Conservation (phyloP, 1,140 invertebrate species). For the Tribolium madens region DNA sequence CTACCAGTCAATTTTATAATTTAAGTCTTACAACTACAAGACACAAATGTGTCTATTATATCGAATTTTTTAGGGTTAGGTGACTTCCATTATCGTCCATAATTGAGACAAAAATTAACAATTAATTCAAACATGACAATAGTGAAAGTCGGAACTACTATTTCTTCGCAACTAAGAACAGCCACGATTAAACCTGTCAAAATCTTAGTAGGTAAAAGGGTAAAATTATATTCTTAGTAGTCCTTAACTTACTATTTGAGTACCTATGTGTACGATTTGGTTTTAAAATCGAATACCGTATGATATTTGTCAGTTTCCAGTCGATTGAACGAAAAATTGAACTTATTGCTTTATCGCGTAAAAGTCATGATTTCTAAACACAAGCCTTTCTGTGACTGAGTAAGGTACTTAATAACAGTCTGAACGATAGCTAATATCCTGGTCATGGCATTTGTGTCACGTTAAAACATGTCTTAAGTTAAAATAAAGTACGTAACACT, state of each 20-base stretch:
- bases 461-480: background rate
- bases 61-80: background rate
- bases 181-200: background rate
- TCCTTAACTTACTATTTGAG: background rate
- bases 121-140: background rate
- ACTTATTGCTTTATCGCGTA: conserved; percentile 23
- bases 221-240: background rate
- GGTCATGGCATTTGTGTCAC: conserved; percentile 6
- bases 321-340: background rate
- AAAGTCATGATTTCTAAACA: background rate
- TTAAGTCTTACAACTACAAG: conserved; percentile 39
- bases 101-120: background rate
- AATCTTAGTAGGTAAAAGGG: no score
- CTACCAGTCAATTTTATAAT: conserved; percentile 47
- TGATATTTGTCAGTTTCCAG: conserved; percentile 7
- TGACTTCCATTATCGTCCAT: conserved; percentile 31
- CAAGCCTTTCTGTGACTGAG: conserved; percentile 13
- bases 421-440: conserved; percentile 2
- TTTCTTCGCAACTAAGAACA: conserved; percentile 8
- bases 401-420: background rate
- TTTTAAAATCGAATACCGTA: background rate
- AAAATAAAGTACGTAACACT: conserved; percentile 38
- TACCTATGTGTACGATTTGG: background rate
- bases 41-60: background rate
- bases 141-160: conserved; percentile 23